Evolutionary conservation across 1,140 invertebrate species (phyloP), one percentile per base, ranked within the genome.

Genomic region (Cepaea nemoralis): DNA sequence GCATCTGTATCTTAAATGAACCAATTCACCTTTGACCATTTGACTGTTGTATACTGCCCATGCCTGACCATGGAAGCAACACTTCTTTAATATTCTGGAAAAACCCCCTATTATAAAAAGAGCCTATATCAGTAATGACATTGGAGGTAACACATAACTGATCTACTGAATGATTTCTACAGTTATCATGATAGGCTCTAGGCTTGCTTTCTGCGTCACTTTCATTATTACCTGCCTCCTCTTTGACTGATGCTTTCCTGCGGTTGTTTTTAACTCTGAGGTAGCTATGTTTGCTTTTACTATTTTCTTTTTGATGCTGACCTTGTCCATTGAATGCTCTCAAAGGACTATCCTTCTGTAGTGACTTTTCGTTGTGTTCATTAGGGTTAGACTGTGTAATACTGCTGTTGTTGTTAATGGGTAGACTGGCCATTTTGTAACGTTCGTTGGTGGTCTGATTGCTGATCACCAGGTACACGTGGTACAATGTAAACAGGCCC

Each of bases 391-490:
- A 39, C n/a, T 42, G 35, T 45, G 50, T 66, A 55, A 66, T 35
- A 45, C 63, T 35, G 39, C 67, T 40, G 31, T 37, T 27, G 63
- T 70, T 84, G 70, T 45, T 63, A 48, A 74, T 33, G 24, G 59
- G 59, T 1, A 87, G 22, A 42, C 82, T 81, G 35, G 82, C 73
- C n/a, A 86, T 77, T 83, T 89, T 89, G 81, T 89, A 88, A 42
- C 86, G 82, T 74, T 90, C 89, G 50, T 90, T 90, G 19, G 88
- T 90, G n/a, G 89, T 90, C 77, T 89, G 86, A 77, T 90, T 90
- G 45, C 83, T 85, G n/a, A 80, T 74, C 24, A 89, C 50, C 48
- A 90, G 84, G 76, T 86, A 90, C 22, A 88, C 10, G 77, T 90
- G 89, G 71, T 90, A 89, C 19, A 81, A 3, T 6, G 86, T 82